phyloP scores from a whole-genome alignment of 2,888 invertebrate species.

The Scotopteryx bipunctaria region DNA sequence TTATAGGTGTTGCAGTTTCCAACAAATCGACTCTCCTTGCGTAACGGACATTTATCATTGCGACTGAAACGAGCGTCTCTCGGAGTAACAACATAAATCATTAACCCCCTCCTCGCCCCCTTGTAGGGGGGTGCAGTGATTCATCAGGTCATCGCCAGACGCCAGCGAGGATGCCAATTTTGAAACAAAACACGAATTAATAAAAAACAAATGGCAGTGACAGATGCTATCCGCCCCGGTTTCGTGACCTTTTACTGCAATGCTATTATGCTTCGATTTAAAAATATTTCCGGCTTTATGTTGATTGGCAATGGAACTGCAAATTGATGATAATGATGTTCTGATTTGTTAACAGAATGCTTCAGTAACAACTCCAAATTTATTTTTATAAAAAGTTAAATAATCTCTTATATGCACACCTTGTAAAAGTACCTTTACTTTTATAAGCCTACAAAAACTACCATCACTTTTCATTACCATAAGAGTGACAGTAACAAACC shows the following conservation, averaged over 20 bases:
- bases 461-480: no score
- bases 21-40: slow-evolving; percentile 43
- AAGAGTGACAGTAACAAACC: no score
- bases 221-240: slow-evolving; percentile 26
- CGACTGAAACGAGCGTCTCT: slow-evolving; percentile 60
- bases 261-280: slow-evolving; percentile 31
- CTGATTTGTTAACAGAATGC: background rate
- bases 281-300: slow-evolving; percentile 28
- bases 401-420: no score
- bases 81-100: slow-evolving; percentile 68
- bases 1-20: slow-evolving; percentile 32
- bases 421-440: no score
- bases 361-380: no score
- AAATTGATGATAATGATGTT: slow-evolving; percentile 12
- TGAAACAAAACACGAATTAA: slow-evolving; percentile 41
- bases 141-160: slow-evolving; percentile 56
- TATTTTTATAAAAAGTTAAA: no score
- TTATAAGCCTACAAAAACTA: no score
- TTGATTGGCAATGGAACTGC: slow-evolving; percentile 10
- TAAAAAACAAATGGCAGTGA: slow-evolving; percentile 41
- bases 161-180: slow-evolving; percentile 37
- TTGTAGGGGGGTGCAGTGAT: slow-evolving; percentile 39
- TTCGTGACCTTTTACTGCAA: slow-evolving; percentile 31
- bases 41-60: slow-evolving; percentile 67
- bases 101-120: slow-evolving; percentile 49